Conservation (phyloP, 1,140 invertebrate genomes). For the Bombus waltoni region DNA sequence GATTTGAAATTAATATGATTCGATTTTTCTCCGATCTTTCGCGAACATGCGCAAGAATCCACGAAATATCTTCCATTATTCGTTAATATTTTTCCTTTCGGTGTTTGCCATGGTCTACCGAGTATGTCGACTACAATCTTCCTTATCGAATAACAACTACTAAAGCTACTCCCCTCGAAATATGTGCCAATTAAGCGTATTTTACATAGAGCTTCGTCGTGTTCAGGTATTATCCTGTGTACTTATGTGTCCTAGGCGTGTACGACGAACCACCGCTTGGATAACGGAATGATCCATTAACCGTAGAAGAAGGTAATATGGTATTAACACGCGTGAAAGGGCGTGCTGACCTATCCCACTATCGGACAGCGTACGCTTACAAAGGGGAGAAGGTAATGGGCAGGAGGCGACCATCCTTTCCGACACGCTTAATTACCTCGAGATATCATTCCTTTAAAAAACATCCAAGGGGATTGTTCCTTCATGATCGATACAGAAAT, state of each 20-base stretch:
- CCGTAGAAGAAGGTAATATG: conserved; percentile 65
- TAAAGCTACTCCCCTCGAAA: conserved; percentile 14
- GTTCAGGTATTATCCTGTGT: conserved; percentile 14
- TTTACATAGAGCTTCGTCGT: conserved; percentile 16
- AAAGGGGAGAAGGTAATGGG: conserved; percentile 63
- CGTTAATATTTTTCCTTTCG: background rate
- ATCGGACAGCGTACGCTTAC: conserved; percentile 39
- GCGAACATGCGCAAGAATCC: too few relatives aligned
- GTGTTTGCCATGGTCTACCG: background rate
- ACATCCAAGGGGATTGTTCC: background rate
- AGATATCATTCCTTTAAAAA: conserved; percentile 65
- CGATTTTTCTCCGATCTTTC: background rate
- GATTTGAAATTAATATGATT: background rate
- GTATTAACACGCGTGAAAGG: conserved; percentile 67
- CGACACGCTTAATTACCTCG: conserved; percentile 68
- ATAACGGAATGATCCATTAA: conserved; percentile 70
- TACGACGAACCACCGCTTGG: conserved; percentile 49
- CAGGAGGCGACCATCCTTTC: conserved; percentile 42
- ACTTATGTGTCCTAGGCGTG: conserved; percentile 41
- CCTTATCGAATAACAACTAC: background rate
- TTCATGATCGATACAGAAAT: background rate
- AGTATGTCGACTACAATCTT: background rate
- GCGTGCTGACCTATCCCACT: conserved; percentile 72
- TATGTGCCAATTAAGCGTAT: conserved; percentile 38
- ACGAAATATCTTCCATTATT: background rate